Percentiles rank a stretch among this genome's conserved stretches.
Conservation (phyloP, 2,888 invertebrate genomes). For the Chorisops tibialis region DNA sequence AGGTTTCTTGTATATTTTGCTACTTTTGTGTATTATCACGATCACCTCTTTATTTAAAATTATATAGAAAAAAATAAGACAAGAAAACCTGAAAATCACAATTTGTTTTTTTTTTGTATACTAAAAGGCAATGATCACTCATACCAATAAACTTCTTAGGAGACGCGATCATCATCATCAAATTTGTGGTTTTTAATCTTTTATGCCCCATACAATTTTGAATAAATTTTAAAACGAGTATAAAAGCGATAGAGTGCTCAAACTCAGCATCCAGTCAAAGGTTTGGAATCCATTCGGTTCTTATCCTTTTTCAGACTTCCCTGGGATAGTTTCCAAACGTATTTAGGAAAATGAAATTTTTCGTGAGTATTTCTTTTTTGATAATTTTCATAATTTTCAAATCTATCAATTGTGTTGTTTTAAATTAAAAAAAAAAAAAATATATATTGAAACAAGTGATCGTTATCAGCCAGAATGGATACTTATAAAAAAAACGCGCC, state of each 20-base stretch:
- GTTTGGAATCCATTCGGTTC: slow-evolving; percentile 53
- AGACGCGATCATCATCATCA: slow-evolving; percentile 13
- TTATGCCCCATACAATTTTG: slow-evolving; percentile 25
- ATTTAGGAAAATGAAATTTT: slow-evolving; percentile 52
- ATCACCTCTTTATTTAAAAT: slow-evolving; percentile 12
- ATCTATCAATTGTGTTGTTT: no score
- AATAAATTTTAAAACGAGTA: slow-evolving; percentile 40
- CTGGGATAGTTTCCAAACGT: slow-evolving; percentile 19
- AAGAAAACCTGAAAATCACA: slow-evolving; percentile 15
- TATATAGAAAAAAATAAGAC: slow-evolving; percentile 12
- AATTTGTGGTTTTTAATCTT: slow-evolving; percentile 20
- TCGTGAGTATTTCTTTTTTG: slow-evolving; percentile 56
- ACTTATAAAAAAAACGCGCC: no score
- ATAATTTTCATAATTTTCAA: background rate
- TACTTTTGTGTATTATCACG: slow-evolving; percentile 14
- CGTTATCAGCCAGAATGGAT: no score
- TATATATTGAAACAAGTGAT: no score
- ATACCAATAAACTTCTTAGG: slow-evolving; percentile 13
- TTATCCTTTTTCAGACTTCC: slow-evolving; percentile 40
- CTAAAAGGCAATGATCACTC: slow-evolving; percentile 17
- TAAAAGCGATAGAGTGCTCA: slow-evolving; percentile 53
- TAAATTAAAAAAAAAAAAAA: no score
- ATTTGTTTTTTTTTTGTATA: slow-evolving; percentile 10
- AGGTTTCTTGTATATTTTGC: slow-evolving; percentile 8
- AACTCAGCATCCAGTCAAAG: slow-evolving; percentile 54